phyloP scores from a whole-genome alignment of 2,888 invertebrate species.

The Drosophila robusta region DNA sequence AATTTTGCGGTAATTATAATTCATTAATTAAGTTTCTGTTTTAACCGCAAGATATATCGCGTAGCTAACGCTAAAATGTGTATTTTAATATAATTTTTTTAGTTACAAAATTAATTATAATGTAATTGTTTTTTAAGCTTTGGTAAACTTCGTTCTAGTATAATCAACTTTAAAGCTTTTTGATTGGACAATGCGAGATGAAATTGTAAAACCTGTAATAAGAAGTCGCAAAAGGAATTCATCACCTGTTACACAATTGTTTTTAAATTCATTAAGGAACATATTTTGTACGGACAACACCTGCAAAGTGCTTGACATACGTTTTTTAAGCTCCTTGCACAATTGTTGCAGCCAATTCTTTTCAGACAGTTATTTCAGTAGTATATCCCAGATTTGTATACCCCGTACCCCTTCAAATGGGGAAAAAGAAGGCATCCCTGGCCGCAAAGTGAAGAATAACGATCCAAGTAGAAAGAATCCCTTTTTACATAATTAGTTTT shows the following conservation, averaged over 20 bases:
- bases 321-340: neutral
- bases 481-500: no score
- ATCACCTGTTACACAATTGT: neutral
- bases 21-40: no score
- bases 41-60: no score
- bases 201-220: neutral
- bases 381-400: no score
- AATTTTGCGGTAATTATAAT: no score
- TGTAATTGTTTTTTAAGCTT: neutral
- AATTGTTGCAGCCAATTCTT: neutral
- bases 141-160: neutral
- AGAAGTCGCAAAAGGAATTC: neutral
- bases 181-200: neutral
- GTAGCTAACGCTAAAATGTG: no score
- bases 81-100: no score
- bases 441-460: no score
- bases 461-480: no score
- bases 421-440: no score
- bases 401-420: no score
- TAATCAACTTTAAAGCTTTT: neutral
- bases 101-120: no score
- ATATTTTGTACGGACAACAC: neutral
- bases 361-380: neutral
- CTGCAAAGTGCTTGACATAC: slow-evolving; percentile 1
- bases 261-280: neutral